These are phyloP conservation scores for Micoletzkya japonica DNA, from an alignment of 2,888 invertebrate species.

Conservation along the genomic window DNA sequence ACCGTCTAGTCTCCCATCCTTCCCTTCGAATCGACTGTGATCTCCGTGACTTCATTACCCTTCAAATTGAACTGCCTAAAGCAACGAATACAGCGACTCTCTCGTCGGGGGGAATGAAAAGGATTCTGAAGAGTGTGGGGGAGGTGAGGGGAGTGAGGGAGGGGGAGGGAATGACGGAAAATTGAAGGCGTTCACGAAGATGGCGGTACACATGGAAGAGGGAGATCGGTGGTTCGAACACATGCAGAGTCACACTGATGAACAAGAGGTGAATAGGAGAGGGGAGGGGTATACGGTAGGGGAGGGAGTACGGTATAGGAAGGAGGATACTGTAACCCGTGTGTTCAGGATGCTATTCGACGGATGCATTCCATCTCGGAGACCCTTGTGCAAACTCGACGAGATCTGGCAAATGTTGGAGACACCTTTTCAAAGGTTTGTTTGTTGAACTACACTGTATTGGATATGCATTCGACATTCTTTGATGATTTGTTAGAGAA, in stretches of 20 bases:
- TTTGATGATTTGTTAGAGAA: too few relatives aligned
- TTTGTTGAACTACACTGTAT: background rate
- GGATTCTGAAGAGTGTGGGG: constrained; percentile 85
- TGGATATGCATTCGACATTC: background rate
- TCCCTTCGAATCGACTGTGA: constrained; percentile 84
- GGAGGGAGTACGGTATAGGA: constrained; percentile 3
- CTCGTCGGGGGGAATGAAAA: constrained; percentile 90
- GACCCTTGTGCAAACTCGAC: constrained; percentile 81
- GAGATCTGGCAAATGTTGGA: constrained; percentile 79
- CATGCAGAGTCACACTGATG: constrained; percentile 76
- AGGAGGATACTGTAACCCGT: background rate
- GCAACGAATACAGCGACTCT: constrained; percentile 92
- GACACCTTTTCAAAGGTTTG: constrained; percentile 78
- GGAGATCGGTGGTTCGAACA: constrained; percentile 99
- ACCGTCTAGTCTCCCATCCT: constrained; percentile 71
- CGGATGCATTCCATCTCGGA: constrained; percentile 79
- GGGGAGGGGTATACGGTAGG: background rate
- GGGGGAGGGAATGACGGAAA: background rate
- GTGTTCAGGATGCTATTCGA: constrained; percentile 76
- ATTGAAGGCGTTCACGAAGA: constrained; percentile 84
- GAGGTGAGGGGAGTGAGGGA: constrained; percentile 24
- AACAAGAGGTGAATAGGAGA: constrained; percentile 16
- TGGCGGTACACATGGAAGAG: constrained; percentile 98
- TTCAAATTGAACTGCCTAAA: constrained; percentile 81
- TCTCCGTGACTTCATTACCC: constrained; percentile 91